Conservation (phyloP, 2,797 vertebrate genomes). For the Paramormyrops hopkinsi region DNA sequence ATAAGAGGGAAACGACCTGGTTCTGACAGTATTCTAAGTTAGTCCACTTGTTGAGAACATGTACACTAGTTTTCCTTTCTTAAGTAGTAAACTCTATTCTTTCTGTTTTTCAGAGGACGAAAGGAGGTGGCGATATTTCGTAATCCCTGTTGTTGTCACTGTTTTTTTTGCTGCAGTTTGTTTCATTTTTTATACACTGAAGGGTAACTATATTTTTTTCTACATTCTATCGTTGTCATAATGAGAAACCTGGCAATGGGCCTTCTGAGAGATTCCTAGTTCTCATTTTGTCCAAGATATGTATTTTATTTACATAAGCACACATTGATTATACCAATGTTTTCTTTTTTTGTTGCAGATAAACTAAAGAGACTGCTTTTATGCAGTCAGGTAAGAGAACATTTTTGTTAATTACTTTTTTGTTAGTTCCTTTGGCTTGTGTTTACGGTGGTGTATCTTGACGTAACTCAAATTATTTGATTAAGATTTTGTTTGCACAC, state of each 20-base stretch:
- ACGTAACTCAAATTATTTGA: background rate
- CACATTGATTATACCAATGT: background rate
- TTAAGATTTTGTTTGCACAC: background rate
- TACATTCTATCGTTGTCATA: background rate
- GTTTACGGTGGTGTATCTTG: background rate
- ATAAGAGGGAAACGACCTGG: background rate
- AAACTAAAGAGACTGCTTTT: background rate
- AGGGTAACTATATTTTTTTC: background rate
- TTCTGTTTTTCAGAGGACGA: background rate
- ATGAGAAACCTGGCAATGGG: background rate
- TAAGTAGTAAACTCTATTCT: background rate
- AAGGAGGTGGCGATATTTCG: background rate
- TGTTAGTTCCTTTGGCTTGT: background rate
- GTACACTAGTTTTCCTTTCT: background rate
- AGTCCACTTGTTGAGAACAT: background rate
- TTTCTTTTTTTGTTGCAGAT: slow-evolving; percentile 9
- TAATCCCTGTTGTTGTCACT: background rate
- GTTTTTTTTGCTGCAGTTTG: background rate
- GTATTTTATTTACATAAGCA: background rate
- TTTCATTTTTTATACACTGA: background rate
- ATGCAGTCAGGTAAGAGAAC: background rate
- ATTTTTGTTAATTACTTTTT: background rate
- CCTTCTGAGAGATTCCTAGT: background rate
- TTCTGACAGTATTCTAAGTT: background rate
- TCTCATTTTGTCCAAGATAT: background rate